Evolutionary conservation across 2,888 invertebrate genomes (phyloP).

Genomic region (Ligdia adustata): DNA sequence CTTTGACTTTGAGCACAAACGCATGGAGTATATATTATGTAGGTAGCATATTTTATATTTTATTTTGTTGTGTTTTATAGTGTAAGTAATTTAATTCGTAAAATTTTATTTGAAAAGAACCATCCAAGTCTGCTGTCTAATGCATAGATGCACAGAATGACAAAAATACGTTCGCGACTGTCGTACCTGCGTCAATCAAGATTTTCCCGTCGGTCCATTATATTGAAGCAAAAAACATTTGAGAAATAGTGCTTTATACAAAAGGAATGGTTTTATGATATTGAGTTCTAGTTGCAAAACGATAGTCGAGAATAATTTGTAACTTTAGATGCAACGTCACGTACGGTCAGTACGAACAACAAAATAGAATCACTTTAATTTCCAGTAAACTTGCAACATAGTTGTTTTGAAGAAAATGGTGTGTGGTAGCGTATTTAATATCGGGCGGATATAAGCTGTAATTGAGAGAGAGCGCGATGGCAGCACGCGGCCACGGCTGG

Average conservation of each 20-base stretch:
- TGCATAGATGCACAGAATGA: constrained; percentile 57
- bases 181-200: constrained; percentile 67
- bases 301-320: not conserved
- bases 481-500: constrained; percentile 27
- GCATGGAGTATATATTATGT: no score
- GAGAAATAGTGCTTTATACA: constrained; percentile 37
- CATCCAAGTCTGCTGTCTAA: constrained; percentile 43
- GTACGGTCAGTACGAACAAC: no score
- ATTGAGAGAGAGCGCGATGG: constrained; percentile 43
- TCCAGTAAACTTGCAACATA: not conserved
- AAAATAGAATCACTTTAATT: not conserved
- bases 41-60: no score
- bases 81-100: no score
- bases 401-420: constrained; percentile 2
- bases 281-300: not conserved
- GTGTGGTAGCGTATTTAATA: constrained; percentile 28
- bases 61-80: no score
- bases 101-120: constrained; percentile 22
- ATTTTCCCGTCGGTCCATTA: constrained; percentile 54
- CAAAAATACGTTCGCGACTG: constrained; percentile 64
- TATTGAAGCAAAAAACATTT: constrained; percentile 46
- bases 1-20: no score
- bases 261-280: no score
- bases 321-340: not conserved
- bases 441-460: constrained; percentile 37